Evolutionary conservation across 1,140 invertebrate genomes (phyloP), one percentile per base, ranked within the genome.

Genomic region (Ips nitidus): DNA sequence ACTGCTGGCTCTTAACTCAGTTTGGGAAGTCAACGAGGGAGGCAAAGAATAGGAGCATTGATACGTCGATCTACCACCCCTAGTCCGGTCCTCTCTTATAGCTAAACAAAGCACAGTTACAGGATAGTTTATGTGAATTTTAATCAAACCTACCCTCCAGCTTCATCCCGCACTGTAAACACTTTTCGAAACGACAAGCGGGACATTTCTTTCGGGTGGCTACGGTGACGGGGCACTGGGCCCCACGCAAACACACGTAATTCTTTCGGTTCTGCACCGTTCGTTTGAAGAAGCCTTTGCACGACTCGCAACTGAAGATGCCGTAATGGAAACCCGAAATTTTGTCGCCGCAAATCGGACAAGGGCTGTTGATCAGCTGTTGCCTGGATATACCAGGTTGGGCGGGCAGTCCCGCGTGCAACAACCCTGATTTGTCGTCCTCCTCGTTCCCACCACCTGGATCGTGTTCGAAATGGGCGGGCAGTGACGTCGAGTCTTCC

Each of bases 251-350:
- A 80, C 97, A 99, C 69, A 95, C 91, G 82, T 98, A 98, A 79
- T 95, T 94, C 82, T 98, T 98, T 60, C 96, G 89, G 80, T 99
- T 99, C 83, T 98, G 96, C 2, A 98, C 97, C 52, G 95, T 98
- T 70, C 97, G 86, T 81, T 98, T 98, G 83, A 99, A 99, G 82
- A 99, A 99, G 2, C 97, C 97, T 84, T 99, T 99, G 80, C 92
- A 98, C 6, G 93, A 96, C 80, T 98, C 96, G 83, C 96, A 98
- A 6, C 94, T 96, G 81, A 97, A 98, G 74, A 98, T 98, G 6
- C 94, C 94, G 78, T 97, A 97, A 80, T 97, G 94, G 81, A 96
- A 96, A 6, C 95, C 95, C 71, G 93, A 95, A 74, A 97, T 96
- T 80, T 95, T 94, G 80, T 98, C 95, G 0, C 94, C 94, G 78